Evolutionary conservation across 1,140 invertebrate species (phyloP).

Genomic region (Brachionus rotundiformis): DNA sequence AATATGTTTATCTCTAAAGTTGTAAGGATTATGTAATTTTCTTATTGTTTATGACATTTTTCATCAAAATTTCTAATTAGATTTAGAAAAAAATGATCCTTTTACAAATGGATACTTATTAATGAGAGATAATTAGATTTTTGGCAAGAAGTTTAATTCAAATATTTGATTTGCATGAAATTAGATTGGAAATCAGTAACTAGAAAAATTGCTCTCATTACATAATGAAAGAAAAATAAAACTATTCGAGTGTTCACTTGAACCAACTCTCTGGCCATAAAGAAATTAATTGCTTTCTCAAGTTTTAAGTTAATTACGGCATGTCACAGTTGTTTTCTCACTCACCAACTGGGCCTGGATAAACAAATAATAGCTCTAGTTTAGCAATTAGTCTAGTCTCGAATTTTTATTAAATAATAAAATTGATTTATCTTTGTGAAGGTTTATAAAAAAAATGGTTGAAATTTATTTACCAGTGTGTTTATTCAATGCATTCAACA

Average conservation of each 20-base stretch:
- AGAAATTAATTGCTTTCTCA: background rate
- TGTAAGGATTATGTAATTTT: background rate
- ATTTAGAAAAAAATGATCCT: background rate
- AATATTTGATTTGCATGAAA: background rate
- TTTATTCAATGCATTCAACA: slow-evolving; percentile 4
- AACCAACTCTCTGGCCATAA: background rate
- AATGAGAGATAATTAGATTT: slow-evolving; percentile 5
- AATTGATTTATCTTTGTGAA: background rate
- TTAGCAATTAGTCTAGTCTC: background rate
- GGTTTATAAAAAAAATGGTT: background rate
- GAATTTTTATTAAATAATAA: background rate
- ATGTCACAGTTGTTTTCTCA: background rate
- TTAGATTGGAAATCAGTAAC: background rate
- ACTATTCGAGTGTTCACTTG: background rate
- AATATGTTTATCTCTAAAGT: background rate
- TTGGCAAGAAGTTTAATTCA: background rate
- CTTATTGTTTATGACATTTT: background rate
- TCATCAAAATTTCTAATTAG: background rate
- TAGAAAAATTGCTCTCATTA: background rate
- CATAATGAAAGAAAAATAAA: background rate
- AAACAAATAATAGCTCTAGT: background rate
- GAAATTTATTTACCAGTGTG: slow-evolving; percentile 1
- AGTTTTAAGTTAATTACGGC: background rate
- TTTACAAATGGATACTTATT: background rate
- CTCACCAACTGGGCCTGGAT: background rate